These are phyloP conservation scores for Tor tambroides DNA, from an alignment of 2,113 vertebrate genomes.

Conservation along the genomic window DNA sequence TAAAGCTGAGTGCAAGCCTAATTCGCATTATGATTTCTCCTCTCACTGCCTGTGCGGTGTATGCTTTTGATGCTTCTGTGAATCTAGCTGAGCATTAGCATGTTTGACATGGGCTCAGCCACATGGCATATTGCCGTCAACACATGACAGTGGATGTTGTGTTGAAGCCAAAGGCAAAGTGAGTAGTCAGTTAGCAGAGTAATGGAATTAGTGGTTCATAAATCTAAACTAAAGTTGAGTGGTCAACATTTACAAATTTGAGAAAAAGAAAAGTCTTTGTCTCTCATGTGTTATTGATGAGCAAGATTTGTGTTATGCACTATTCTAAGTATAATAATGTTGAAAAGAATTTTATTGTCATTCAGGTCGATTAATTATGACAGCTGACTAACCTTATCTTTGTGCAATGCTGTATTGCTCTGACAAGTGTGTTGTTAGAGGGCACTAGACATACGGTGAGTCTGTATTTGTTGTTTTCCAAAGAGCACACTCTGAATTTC, in stretches of 20 bases:
- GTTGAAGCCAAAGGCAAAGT: constrained; percentile 36
- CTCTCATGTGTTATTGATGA: constrained; percentile 24
- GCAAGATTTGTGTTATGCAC: not conserved
- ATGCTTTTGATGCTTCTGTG: not conserved
- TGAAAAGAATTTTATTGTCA: constrained; percentile 28
- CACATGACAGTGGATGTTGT: constrained; percentile 40
- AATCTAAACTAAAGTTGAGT: constrained; percentile 42
- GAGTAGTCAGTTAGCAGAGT: not conserved
- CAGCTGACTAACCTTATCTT: constrained; percentile 51
- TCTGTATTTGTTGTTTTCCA: constrained; percentile 33
- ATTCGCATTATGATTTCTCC: not conserved
- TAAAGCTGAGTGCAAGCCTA: not conserved
- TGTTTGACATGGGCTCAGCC: constrained; percentile 24
- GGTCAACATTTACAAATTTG: constrained; percentile 19
- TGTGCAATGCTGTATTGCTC: constrained; percentile 35
- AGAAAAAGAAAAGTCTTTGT: not conserved
- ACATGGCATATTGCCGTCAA: not conserved
- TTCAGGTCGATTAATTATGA: constrained; percentile 48
- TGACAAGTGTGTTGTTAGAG: constrained; percentile 49
- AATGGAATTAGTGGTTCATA: constrained; percentile 33
- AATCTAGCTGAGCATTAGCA: constrained; percentile 9
- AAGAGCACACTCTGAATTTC: not conserved
- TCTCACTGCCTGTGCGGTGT: not conserved
- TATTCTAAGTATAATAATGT: constrained; percentile 6
- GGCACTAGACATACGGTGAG: constrained; percentile 37